A percentile compares a stretch with the other conserved stretches of the same genome.
phyloP scores from a whole-genome alignment of 1,140 invertebrate species.

The Philotrypesis tridentata region DNA sequence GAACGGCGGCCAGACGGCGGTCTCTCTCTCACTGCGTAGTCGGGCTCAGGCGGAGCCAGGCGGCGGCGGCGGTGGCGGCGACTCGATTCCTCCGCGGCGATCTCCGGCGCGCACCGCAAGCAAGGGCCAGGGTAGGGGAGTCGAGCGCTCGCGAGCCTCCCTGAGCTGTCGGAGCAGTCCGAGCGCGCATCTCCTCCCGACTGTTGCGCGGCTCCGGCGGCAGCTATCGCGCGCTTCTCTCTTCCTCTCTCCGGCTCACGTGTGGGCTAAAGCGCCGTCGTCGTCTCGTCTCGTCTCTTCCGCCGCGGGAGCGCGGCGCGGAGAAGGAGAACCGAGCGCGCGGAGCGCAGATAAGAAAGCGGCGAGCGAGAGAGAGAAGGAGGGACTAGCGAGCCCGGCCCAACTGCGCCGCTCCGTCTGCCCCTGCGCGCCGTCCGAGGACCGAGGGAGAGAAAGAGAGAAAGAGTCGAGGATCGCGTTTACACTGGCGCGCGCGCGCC shows the following conservation, averaged over 20 bases:
- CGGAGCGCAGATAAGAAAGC: constrained; percentile 13
- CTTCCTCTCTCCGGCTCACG: constrained; percentile 59
- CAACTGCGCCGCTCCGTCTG: not conserved
- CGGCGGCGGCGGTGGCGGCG: too few relatives aligned
- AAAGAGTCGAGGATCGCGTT: constrained; percentile 32
- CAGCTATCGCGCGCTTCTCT: constrained; percentile 53
- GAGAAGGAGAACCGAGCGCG: not conserved
- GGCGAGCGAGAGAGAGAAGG: not conserved
- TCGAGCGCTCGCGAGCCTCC: not conserved
- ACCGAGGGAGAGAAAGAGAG: constrained; percentile 39
- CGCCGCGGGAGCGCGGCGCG: constrained; percentile 68
- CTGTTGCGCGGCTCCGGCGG: constrained; percentile 48
- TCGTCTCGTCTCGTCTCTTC: constrained; percentile 57
- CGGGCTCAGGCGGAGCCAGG: constrained; percentile 50
- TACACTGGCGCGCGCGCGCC: constrained; percentile 35
- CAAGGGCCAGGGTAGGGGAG: constrained; percentile 54
- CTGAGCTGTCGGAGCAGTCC: constrained; percentile 29
- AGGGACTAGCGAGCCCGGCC: not conserved
- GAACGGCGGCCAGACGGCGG: constrained; percentile 54
- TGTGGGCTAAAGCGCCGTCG: not conserved
- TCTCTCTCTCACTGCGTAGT: constrained; percentile 5
- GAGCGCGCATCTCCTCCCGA: constrained; percentile 44
- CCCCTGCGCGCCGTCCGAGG: constrained; percentile 58
- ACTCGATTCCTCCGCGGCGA: constrained; percentile 66
- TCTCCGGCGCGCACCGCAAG: not conserved